Conservation (phyloP, 2,888 invertebrate genomes). For the Dendrolimus pini region DNA sequence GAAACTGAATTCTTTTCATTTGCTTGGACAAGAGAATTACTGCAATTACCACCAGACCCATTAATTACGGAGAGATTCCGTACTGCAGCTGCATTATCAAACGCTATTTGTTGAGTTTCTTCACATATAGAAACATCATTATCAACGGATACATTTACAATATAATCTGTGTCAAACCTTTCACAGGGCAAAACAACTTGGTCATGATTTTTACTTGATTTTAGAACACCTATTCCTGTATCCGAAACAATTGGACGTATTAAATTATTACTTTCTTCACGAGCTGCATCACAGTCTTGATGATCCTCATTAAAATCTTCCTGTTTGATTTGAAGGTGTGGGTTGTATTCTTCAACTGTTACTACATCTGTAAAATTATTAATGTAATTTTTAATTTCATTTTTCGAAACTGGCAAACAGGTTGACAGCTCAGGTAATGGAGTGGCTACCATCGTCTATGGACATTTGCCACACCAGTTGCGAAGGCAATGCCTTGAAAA, state of each 20-base stretch:
- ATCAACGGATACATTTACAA: background rate
- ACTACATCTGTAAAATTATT: no score
- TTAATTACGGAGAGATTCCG: background rate
- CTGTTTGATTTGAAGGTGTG: background rate
- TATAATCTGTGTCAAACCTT: background rate
- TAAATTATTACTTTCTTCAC: background rate
- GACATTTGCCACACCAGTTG: no score
- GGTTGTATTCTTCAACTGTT: background rate
- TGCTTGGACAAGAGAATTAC: background rate
- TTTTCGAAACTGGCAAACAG: no score
- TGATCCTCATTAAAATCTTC: background rate
- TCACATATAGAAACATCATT: background rate
- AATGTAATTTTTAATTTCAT: no score
- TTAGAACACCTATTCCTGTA: background rate
- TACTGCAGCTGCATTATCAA: background rate
- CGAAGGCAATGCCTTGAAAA: no score
- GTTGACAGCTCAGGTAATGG: no score
- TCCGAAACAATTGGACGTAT: background rate
- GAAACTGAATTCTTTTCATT: background rate
- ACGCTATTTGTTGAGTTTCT: background rate
- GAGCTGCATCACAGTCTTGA: background rate
- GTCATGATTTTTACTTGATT: background rate
- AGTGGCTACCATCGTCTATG: no score
- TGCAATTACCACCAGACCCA: background rate
- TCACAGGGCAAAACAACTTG: background rate